phyloP scores from a whole-genome alignment of 2,113 vertebrate genomes.

The Ahaetulla prasina region DNA sequence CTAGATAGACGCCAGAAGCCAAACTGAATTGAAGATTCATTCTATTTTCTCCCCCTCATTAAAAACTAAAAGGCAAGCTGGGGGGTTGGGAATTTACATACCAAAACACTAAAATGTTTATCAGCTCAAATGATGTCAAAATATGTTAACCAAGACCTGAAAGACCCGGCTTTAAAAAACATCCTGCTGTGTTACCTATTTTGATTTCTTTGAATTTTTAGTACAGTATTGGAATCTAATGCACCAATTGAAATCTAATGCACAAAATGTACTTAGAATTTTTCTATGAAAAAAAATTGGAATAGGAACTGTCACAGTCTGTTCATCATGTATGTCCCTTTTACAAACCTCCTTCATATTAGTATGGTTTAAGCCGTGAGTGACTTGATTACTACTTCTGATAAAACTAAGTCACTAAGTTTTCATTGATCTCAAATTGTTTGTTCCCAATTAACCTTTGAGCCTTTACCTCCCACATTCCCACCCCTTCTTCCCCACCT shows the following conservation, averaged over 20 bases:
- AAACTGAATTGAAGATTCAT: background rate
- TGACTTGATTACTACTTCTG: background rate
- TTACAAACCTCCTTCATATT: background rate
- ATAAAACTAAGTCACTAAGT: background rate
- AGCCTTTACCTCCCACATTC: too few relatives aligned
- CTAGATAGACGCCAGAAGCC: background rate
- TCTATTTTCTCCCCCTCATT: background rate
- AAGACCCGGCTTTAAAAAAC: background rate
- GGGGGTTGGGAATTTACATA: background rate
- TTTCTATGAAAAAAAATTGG: background rate
- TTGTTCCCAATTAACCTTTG: background rate
- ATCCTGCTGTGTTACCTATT: background rate
- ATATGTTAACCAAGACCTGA: background rate
- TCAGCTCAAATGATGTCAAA: background rate
- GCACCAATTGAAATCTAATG: background rate
- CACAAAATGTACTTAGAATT: background rate
- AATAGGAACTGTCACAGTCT: background rate
- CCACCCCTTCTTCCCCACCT: background rate
- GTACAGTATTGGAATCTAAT: background rate
- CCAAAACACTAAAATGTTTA: background rate
- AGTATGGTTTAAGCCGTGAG: background rate
- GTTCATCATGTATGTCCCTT: background rate
- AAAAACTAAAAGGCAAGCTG: background rate
- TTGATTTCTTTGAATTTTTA: background rate
- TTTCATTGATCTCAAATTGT: background rate